Evolutionary conservation across 1,140 invertebrate genomes (phyloP), one percentile per base, ranked within the genome.

Genomic region (Metopolophium dirhodum): DNA sequence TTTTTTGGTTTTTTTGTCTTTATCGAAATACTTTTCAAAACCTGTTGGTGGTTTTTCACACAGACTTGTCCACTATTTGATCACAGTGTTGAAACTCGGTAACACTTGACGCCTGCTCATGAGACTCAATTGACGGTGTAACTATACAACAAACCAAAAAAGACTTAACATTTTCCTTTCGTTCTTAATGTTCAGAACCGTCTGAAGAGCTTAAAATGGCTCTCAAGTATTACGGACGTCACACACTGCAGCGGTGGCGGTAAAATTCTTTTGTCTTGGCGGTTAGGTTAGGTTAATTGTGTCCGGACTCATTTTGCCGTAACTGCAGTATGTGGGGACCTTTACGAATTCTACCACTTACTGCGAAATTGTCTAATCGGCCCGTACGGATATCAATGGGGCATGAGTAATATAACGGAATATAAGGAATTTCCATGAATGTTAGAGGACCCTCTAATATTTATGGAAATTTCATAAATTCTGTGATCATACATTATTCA

Each of bases 21-120:
- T 96, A 95, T 97, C 96, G 94, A 98, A 99, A 95, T 97, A 99
- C 94, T 99, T 99, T 95, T 98, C 98, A 95, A 99, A 99, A 37
- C 98, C 98, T 96, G 98, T 98, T 0, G 98, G 97, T 20, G 97
- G 97, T 94, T 97, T 97, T 94, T 97, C 96, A 94, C 96, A 97
- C 94, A 97, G 96, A 90, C 96, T 94, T 94, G 94, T 95, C 95
- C 96, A 96, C 93, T 96, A 95, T 54, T 96, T 95, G 94, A 96
- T 95, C 26, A 96, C 94, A 49, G 35, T 57, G n/a, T 37, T 57
- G 7, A 93, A 9, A 49, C 37, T 85, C 14, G 88, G 93, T 77
- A 90, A 47, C 35, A 93, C 83, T 57, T 92, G 88, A 51, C 91
- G 91, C 88, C 93, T 83, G 49, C 68, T 94, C 45, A 94, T 41